Evolutionary conservation across 2,797 vertebrate genomes (phyloP), one percentile per base, ranked within the genome.

Genomic region (Manis javanica): DNA sequence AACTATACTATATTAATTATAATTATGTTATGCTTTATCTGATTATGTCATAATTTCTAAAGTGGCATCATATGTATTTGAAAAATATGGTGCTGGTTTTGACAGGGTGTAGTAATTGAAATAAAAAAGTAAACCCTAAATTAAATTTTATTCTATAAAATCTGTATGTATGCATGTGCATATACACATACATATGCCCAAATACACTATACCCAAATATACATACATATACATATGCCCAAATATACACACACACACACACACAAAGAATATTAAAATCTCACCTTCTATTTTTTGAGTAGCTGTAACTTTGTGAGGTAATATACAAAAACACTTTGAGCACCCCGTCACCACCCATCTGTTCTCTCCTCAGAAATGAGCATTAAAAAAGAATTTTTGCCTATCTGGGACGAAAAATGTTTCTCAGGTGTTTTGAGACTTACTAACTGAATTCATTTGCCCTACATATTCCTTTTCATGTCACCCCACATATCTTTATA

Each of bases 331-430:
- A 77, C 64, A 87, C 55, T 92, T 91, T 85, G 63, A 94, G 26
- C 15, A 81, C 64, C 57, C 63, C 23, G 71, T 57, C 86, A 86
- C 68, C 68, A 92, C 61, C 68, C 85, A 96, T 95, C 66, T 94
- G 79, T 94, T 97, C 69, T 57, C 53, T 95, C 66, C 39, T 92
- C 63, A 92, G 29, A 94, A 97, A 90, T 69, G 72, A 94, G 9
- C 53, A 84, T 81, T 26, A 46, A 94, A 81, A 87, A 83, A 77
- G 42, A 39, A 6, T 18, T 46, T 84, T 88, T 84, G 74, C 55
- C 63, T 49, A 23, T 74, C 72, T 91, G 74, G n/a, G 75, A 34
- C 68, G 12, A 64, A 92, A 83, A 72, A 78, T 81, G 46, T 90
- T 96, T 84, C 82, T 92, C 69, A 94, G 94, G 57, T 92, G 90